Conservation (phyloP, 2,797 vertebrate species). For the Gallirallus australis region DNA sequence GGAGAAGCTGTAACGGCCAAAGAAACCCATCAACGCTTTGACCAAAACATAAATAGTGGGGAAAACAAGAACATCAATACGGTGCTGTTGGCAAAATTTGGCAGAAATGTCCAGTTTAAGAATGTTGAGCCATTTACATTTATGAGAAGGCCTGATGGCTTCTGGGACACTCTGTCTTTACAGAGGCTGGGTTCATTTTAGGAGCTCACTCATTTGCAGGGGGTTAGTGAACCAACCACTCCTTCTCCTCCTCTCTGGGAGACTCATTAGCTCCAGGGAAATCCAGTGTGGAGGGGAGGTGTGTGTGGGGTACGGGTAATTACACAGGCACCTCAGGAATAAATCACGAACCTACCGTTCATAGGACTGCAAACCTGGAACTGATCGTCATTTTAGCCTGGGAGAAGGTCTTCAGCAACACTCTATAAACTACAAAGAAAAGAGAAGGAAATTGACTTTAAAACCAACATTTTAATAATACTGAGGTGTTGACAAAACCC, state of each 20-base stretch:
- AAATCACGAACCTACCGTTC: conserved; percentile 24
- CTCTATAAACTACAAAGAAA: conserved; percentile 59
- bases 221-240: neutral
- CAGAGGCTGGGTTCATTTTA: neutral
- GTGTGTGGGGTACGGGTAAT: neutral
- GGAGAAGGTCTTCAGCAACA: conserved; percentile 49
- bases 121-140: neutral
- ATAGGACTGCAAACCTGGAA: conserved; percentile 48
- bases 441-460: conserved; percentile 58
- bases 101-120: neutral
- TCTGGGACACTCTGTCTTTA: neutral
- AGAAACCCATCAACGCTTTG: neutral
- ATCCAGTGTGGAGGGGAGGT: neutral
- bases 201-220: neutral
- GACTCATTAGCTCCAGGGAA: conserved; percentile 33
- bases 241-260: neutral
- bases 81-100: neutral
- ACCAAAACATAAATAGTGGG: neutral
- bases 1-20: neutral
- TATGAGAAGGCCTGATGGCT: neutral
- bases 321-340: neutral
- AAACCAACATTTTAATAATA: conserved; percentile 51
- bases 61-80: neutral
- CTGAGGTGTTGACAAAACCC: conserved; percentile 43
- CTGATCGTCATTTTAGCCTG: conserved; percentile 26